Conservation (phyloP, 2,888 invertebrate genomes). For the Didymodactylos carnosus region DNA sequence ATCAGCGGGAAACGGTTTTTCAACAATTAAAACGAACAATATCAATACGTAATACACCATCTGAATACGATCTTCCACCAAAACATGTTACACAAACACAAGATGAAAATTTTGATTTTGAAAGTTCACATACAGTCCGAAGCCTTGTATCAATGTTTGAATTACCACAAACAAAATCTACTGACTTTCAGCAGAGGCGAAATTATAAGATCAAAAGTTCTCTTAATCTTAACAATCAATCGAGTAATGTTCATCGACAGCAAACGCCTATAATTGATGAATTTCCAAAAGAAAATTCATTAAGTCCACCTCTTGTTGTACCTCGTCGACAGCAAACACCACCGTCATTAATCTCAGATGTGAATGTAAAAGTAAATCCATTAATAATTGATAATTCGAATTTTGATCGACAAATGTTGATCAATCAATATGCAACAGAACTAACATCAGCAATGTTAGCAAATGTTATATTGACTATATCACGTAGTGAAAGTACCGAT, state of each 20-base stretch:
- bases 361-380: neutral
- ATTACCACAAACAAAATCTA: too few relatives aligned
- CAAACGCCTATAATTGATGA: neutral
- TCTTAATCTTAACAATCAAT: too few relatives aligned
- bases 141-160: neutral
- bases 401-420: neutral
- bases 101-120: too few relatives aligned
- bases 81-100: too few relatives aligned
- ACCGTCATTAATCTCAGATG: neutral
- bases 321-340: neutral
- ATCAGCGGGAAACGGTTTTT: too few relatives aligned
- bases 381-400: neutral
- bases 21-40: too few relatives aligned
- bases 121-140: neutral
- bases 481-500: neutral
- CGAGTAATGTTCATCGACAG: too few relatives aligned
- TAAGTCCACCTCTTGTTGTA: neutral
- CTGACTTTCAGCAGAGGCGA: neutral
- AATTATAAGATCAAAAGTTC: too few relatives aligned
- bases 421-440: neutral
- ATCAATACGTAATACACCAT: too few relatives aligned
- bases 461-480: neutral
- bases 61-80: too few relatives aligned
- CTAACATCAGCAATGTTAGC: neutral
- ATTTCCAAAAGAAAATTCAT: neutral